Base-by-base conservation (phyloP, 2,113 vertebrate genomes). In the Geococcyx californianus region DNA sequence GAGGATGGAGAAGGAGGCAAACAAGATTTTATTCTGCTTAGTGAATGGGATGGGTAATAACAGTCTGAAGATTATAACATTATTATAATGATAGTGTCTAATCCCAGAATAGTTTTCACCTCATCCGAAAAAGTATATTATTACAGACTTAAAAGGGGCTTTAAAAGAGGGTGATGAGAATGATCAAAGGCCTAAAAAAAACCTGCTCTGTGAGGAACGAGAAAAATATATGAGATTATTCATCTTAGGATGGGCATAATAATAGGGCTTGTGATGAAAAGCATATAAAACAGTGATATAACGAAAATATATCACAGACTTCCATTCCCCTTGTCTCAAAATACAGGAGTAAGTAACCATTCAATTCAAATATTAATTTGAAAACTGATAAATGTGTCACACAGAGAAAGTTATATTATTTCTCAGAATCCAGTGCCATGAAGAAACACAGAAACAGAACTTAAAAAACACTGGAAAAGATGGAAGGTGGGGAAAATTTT, bases 151-250 rank as follows among this genome's bases (percentile, higher is more conserved):
- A 82, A 95, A 95, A 94, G 79, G 69, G 49, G 36, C 80, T 94
- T 96, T 93, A 93, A 90, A 83, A 93, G 62, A 94, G 40, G 62
- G 54, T 88, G 83, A 84, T 84, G 87, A 95, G 67, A 96, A 89
- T 87, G 90, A 96, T 97, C 92, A 96, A 95, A 96, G 94, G 47
- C 38, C 63, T 84, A 64, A 29, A 76, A 55, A 89, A 93, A 93
- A 23, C 13, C 55, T 77, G 72, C 52, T 89, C 68, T 59, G n/a
- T 28, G 26, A 87, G 56, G 34, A 68, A 78, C 86, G 33, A 56
- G 88, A 88, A 74, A 91, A 67, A 78, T 29, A 89, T 17, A 79
- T 23, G 34, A 88, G 51, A 94, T 77, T 87, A 87, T 91, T 85
- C 59, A 90, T 88, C 2, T 89, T 84, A 88, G 73, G 45, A 75